phyloP scores from a whole-genome alignment of 2,888 invertebrate genomes.

The Eupithecia insigniata region DNA sequence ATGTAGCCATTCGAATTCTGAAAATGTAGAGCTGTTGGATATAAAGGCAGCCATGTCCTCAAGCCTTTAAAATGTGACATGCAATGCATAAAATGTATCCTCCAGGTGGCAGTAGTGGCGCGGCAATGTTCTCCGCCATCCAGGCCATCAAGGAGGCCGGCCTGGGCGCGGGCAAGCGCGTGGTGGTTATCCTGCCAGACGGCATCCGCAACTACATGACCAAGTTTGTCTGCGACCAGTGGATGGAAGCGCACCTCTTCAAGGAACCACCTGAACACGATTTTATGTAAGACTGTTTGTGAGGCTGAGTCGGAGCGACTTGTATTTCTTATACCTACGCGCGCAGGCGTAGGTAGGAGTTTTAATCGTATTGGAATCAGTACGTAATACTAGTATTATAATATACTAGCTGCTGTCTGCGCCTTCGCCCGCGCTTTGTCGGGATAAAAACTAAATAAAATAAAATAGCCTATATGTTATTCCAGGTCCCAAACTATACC shows the following conservation, averaged over 20 bases:
- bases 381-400: too few species aligned
- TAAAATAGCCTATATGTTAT: too few species aligned
- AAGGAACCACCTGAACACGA: slow-evolving; percentile 61
- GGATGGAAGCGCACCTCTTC: slow-evolving; percentile 93
- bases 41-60: too few species aligned
- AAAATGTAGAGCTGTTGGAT: background rate
- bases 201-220: slow-evolving; percentile 98
- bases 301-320: background rate
- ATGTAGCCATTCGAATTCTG: too few species aligned
- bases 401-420: too few species aligned
- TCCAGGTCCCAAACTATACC: too few species aligned
- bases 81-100: background rate
- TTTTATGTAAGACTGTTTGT: slow-evolving; percentile 50
- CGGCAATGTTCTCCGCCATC: slow-evolving; percentile 89
- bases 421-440: too few species aligned
- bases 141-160: slow-evolving; percentile 88
- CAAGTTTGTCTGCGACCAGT: slow-evolving; percentile 95
- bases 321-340: too few species aligned
- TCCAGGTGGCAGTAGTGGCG: slow-evolving; percentile 94
- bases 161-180: slow-evolving; percentile 88
- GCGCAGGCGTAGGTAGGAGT: too few species aligned
- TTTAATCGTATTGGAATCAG: too few species aligned
- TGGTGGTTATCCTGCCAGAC: slow-evolving; percentile 93
- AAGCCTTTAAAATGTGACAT: background rate
- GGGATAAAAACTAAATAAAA: too few species aligned